These are phyloP conservation scores for Melanotaenia trifasciata DNA, from an alignment of 2,797 vertebrate species.

Conservation along the genomic window DNA sequence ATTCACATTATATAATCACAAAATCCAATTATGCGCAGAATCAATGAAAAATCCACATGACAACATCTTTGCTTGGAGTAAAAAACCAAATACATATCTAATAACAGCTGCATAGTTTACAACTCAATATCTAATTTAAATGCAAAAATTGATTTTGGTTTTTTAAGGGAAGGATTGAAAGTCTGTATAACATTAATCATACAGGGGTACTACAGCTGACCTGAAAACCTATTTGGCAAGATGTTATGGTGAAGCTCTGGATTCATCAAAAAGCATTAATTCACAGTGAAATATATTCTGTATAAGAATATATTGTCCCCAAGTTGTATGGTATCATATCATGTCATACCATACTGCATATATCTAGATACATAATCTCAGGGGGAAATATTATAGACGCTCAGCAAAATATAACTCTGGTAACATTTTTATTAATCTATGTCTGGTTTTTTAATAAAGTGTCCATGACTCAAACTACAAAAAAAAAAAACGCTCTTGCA, in stretches of 20 bases:
- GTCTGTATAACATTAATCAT: not conserved
- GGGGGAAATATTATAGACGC: not conserved
- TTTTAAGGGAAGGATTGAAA: not conserved
- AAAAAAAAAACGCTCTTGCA: slow-evolving; percentile 17
- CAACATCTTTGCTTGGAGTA: not conserved
- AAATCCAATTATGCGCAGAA: too few species aligned
- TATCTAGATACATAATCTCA: not conserved
- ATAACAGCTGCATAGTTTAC: too few species aligned
- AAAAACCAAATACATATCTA: not conserved
- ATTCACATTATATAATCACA: too few species aligned
- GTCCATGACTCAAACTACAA: slow-evolving; percentile 20
- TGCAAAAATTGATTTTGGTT: not conserved
- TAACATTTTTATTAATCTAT: not conserved
- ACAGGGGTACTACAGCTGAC: not conserved
- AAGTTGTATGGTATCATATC: not conserved
- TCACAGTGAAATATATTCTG: not conserved
- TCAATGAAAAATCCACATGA: not conserved
- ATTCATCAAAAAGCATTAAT: not conserved
- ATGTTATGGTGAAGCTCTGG: not conserved
- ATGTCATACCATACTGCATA: not conserved
- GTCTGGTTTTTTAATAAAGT: slow-evolving; percentile 6
- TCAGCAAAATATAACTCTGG: not conserved
- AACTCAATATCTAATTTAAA: not conserved
- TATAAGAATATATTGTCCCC: not conserved
- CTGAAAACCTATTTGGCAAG: not conserved